Evolutionary conservation across 2,113 vertebrate species (phyloP), one percentile per base, ranked within the genome.

Genomic region (Taxidea taxus): DNA sequence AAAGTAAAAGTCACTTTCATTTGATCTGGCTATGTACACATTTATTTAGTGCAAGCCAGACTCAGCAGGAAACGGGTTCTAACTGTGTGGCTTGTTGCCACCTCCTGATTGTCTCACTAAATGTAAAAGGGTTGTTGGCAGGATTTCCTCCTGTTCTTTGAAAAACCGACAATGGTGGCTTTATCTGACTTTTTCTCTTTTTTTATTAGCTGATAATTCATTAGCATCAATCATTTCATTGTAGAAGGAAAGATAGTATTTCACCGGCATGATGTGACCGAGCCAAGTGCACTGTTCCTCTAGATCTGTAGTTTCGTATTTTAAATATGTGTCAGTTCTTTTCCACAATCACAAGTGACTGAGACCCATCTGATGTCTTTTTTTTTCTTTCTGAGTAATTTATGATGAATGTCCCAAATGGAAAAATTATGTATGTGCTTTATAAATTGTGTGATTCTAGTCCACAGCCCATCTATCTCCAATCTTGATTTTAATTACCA

Each of bases 301-400:
- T 98, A 70, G 54, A 75, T 97, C 93, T 80, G 29, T 90, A 96
- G 49, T 97, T 98, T 90, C 66, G 5, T 94, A 95, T 92, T 97
- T 97, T 97, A 90, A 97, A 84, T 68, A 20, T 10, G 34, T 81
- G 60, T 95, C 51, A 47, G 2, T 86, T 94, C 49, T 93, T 74
- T 93, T 82, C 12, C 62, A 87, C 4, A 84, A n/a, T 87, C 37
- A 91, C 25, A 80, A 56, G 23, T 87, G 49, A 95, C 74, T 34
- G 21, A 70, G 39, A 92, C 25, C 7, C 37, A 64, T 14, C 18
- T 81, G 83, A 83, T 86, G 7, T 39, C 13, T n/a, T 80, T 89
- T 94, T 94, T 66, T 64, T 74, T 78, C n/a, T 78, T 94, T 64
- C 54, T 86, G n/a, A 78, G 44, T 74, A 92, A 95, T 90, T 62